Conservation (phyloP, 2,797 vertebrate species). For the Melanogrammus aeglefinus region DNA sequence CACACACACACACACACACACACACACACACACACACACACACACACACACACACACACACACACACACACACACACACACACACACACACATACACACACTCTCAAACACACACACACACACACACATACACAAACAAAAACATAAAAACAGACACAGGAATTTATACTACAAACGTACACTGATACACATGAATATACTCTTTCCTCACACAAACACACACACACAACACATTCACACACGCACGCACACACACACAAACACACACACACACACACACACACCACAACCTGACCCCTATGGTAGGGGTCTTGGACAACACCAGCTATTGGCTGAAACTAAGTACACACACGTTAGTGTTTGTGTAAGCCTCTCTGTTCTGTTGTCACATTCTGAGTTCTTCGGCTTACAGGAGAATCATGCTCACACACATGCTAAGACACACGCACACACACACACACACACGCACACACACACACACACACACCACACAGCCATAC, state of each 20-base stretch:
- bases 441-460: too few species aligned
- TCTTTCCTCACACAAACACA: slow-evolving; percentile 1
- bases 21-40: slow-evolving; percentile 21
- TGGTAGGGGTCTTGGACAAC: slow-evolving; percentile 26
- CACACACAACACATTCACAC: slow-evolving; percentile 36
- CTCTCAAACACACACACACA: slow-evolving; percentile 18
- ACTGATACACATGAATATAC: too few species aligned
- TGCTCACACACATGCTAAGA: slow-evolving; percentile 1
- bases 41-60: slow-evolving; percentile 15
- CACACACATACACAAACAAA: slow-evolving; percentile 23
- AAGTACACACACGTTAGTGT: slow-evolving; percentile 50
- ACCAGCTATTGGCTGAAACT: slow-evolving; percentile 39
- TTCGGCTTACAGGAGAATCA: slow-evolving; percentile 28
- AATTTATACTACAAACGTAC: too few species aligned
- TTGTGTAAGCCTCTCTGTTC: slow-evolving; percentile 44
- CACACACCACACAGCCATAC: neutral
- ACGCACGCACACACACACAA: slow-evolving; percentile 43
- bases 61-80: slow-evolving; percentile 21
- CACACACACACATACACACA: slow-evolving; percentile 26
- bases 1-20: slow-evolving; percentile 20
- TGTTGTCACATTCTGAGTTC: slow-evolving; percentile 52
- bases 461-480: too few species aligned
- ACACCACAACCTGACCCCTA: slow-evolving; percentile 31
- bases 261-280: slow-evolving; percentile 20
- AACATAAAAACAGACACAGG: slow-evolving; percentile 22